A percentile compares a stretch with the other conserved stretches of the same genome.
Conservation (phyloP, 2,113 vertebrate genomes). For the Myrmecobius fasciatus region DNA sequence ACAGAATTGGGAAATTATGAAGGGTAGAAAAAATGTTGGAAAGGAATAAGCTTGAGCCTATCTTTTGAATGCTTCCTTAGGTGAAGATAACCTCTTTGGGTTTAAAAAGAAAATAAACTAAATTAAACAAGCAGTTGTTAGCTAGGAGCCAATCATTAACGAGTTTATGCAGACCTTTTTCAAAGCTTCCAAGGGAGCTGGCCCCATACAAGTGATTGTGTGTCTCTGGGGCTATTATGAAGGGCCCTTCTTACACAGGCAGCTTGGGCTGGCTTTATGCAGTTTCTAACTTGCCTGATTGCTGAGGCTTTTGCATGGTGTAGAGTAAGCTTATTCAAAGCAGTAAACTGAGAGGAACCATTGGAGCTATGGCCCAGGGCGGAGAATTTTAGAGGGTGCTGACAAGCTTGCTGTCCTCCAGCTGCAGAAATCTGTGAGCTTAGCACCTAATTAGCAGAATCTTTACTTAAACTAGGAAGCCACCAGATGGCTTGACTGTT, state of each 20-base stretch:
- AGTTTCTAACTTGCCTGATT: neutral
- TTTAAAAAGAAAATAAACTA: conserved; percentile 61
- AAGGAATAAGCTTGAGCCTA: neutral
- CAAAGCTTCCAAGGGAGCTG: conserved; percentile 38
- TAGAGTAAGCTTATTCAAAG: neutral
- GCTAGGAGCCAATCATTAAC: conserved; percentile 29
- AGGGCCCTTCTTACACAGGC: neutral
- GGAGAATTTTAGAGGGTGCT: neutral
- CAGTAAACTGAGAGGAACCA: neutral
- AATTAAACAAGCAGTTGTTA: conserved; percentile 55
- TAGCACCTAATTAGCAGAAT: neutral
- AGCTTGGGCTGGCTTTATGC: neutral
- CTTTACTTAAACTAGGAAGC: neutral
- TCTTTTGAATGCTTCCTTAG: conserved; percentile 45
- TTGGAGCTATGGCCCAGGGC: neutral
- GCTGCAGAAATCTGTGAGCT: conserved; percentile 1
- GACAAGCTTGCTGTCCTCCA: neutral
- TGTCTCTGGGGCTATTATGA: conserved; percentile 44
- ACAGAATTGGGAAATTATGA: conserved; percentile 41
- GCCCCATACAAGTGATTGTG: neutral
- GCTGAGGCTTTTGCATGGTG: neutral
- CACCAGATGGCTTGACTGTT: neutral
- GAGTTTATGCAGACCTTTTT: conserved; percentile 44
- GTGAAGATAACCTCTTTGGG: conserved; percentile 47
- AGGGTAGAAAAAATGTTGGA: conserved; percentile 44